phyloP scores from a whole-genome alignment of 2,888 invertebrate genomes.

The Antheraea assamensis region DNA sequence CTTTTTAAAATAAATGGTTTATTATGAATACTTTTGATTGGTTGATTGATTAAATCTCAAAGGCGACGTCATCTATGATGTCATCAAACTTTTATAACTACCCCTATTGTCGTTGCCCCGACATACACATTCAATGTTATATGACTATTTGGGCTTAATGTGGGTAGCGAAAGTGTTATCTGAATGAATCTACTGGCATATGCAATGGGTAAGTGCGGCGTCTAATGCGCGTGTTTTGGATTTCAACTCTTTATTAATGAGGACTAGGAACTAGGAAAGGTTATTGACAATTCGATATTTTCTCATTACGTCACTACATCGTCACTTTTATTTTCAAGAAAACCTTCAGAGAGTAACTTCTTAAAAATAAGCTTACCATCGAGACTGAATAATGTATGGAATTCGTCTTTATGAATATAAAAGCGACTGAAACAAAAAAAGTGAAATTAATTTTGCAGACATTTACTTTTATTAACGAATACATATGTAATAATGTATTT shows the following conservation, averaged over 20 bases:
- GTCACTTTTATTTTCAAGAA: background rate
- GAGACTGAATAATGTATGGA: background rate
- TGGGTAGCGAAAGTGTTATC: background rate
- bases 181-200: background rate
- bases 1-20: no score
- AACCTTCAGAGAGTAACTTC: background rate
- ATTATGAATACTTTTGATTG: no score
- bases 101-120: no score
- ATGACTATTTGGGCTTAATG: background rate
- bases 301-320: background rate
- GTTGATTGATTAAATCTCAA: no score
- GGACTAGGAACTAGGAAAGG: background rate
- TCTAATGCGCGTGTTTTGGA: background rate
- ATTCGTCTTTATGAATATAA: background rate
- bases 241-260: background rate
- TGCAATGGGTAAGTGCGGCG: background rate
- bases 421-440: background rate
- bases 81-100: no score
- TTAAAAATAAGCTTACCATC: background rate
- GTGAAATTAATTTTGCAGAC: background rate
- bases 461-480: background rate
- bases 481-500: background rate
- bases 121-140: background rate
- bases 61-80: no score
- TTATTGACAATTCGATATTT: background rate